Conservation (phyloP, 30 jellyfish, hydroid and myxozoan species). For the Hydra vulgaris region DNA sequence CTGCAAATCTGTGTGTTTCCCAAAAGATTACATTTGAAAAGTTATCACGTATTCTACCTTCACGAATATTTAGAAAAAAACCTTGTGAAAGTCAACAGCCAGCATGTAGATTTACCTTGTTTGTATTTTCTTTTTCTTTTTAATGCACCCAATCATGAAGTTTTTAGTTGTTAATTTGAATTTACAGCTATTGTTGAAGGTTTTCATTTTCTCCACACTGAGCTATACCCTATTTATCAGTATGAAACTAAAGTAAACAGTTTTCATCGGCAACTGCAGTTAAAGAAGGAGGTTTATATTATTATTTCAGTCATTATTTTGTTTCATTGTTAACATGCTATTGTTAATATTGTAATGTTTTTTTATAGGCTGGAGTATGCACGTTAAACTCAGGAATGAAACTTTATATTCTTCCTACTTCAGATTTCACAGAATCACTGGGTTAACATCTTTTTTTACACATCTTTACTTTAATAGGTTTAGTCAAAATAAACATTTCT, state of each 20-base stretch:
- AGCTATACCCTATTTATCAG: constrained; percentile 3
- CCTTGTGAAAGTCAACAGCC: constrained; percentile 15
- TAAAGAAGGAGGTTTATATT: neutral
- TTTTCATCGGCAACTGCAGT: neutral
- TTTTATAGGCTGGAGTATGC: constrained; percentile 35
- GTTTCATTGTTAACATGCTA: no score
- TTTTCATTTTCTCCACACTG: constrained; percentile 20
- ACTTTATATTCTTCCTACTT: constrained; percentile 57
- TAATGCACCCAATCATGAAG: neutral
- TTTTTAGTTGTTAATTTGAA: no score
- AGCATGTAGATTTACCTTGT: neutral
- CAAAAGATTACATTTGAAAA: constrained; percentile 28
- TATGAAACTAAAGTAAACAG: neutral
- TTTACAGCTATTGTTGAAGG: constrained; percentile 7
- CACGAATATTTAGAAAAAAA: constrained; percentile 21
- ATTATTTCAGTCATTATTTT: no score
- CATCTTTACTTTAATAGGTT: neutral
- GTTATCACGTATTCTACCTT: constrained; percentile 3
- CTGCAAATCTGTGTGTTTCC: constrained; percentile 11
- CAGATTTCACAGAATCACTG: constrained; percentile 46
- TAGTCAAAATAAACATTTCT: no score
- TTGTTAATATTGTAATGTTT: no score
- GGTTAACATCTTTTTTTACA: constrained; percentile 37
- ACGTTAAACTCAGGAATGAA: constrained; percentile 30
- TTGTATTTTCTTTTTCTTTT: neutral